Evolutionary conservation across 2,888 invertebrate species (phyloP), one percentile per base, ranked within the genome.

Genomic region (Ischnura elegans): DNA sequence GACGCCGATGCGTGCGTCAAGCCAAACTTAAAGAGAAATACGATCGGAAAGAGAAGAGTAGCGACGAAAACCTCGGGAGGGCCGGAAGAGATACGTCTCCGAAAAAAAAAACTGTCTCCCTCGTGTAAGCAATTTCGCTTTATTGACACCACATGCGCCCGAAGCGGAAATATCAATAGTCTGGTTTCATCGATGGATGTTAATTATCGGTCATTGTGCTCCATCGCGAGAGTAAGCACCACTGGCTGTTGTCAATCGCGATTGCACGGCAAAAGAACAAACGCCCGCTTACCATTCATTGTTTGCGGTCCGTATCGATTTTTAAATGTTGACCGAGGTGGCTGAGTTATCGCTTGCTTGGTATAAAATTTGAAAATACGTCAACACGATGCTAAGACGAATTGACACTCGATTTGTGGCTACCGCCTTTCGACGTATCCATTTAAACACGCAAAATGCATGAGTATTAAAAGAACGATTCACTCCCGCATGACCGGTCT

Each of bases 121-220:
- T 76, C 19, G 10, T 76, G 76, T 76, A 10, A 76, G 36, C 36
- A 25, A 36, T 76, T 76, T 76, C 76, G 76, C 76, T 36, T 76
- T 76, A 25, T 76, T 76, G 76, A 76, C 36, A 76, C 13, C 6
- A n/a, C 51, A 51, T 10, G 25, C 61, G 25, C 25, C 76, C 36
- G 29, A 76, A 76, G 36, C 36, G 76, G 36, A 76, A 76, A 76
- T 36, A 36, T 36, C 29, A 76, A 76, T 13, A 76, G 36, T 76
- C 29, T 29, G 36, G 76, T 76, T 76, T 29, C 76, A 76, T 76
- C 76, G 0, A 21, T 76, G 36, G 76, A 76, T 76, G 76, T 76
- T 36, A 76, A 76, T 76, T 76, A 76, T 76, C 76, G 76, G 76
- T 76, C 76, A 76, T 76, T 76, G 76, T 76, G 25, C 76, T 76